Base-by-base conservation (phyloP, 2,888 invertebrate species). In the Sisyra nigra region DNA sequence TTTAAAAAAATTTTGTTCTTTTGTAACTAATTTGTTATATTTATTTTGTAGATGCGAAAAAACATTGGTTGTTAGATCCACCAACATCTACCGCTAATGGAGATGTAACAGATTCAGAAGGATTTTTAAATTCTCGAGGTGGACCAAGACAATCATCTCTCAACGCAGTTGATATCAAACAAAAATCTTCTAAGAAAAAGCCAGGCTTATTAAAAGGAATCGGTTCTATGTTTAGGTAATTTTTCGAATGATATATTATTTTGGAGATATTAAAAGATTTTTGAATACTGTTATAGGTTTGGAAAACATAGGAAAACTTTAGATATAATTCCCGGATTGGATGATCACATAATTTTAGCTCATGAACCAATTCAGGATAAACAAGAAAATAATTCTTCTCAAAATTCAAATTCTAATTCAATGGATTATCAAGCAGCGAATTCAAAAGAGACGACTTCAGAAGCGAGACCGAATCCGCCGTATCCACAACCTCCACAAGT, bases 51-150 rank as follows among this genome's bases (percentile, higher is more conserved):
- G 63, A 71, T 62, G 81, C 84, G 13, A 70, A 80, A 49, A 85
- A 85, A 57, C 84, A 83, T 57, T 85, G 85, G 85, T 61, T 85
- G 46, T 71, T 84, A 11, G 84, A 85, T 55, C 82, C 82, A 52
- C 76, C 73, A 40, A 66, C 65, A 33, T 81, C 82, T 52, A 75
- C 73, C 40, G 66, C 65, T 33, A 67, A 69, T 38, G 70, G 69
- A 45, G 68, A 74, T 46, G 61, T 72, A 42, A 55, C 60, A 2
- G 67, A 67, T 44, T 36, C 36, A 30, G 43, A 29, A 18, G 84
- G 83, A 7, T 82, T 84, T 49, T 65, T 63, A n/a, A 73, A 72
- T 51, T 62, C 57, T 13, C 65, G 77, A 33, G 76, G 77, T 19
- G 76, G 74, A 2, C 83, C 83, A 5, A 76, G 84, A 46, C 87